Evolutionary conservation across 2,888 invertebrate genomes (phyloP), one percentile per base, ranked within the genome.

Genomic region (Tetropium fuscum): DNA sequence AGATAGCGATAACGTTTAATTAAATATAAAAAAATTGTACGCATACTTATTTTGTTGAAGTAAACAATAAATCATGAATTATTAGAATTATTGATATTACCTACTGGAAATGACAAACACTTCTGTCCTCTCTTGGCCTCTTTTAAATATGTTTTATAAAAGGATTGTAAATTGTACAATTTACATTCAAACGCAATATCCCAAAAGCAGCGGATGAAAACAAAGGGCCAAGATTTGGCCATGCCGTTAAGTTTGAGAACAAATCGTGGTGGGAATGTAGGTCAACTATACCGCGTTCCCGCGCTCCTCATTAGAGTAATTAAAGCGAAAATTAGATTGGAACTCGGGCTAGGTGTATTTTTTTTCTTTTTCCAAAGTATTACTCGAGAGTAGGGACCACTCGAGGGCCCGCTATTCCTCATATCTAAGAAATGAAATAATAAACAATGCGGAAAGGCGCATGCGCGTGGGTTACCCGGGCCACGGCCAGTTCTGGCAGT

Each of bases 391-490:
- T 3, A 48, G 34, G 13, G 36, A 11, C 20, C 20, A 34, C 48
- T 20, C 19, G 36, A 48, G 34, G 16, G 7, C 15, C 34, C 20
- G 15, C n/a, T 34, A 48, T 22, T 36, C n/a, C 22, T 36, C 36
- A 22, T 48, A 22, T 36, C 36, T 36, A 48, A 48, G 36, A 38
- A 48, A 48, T 72, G 66, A 76, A 76, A 75, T 75, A 75, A 77
- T 75, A 77, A 77, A 78, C 74, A 74, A 73, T 74, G 75, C 74
- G 71, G 74, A 68, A 76, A 69, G 58, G 74, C 77, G 78, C 78
- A 67, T 68, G 78, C 78, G 78, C 72, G 64, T 68, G 62, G 64
- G 66, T 68, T 73, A 73, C 76, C 78, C 76, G 74, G 78, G 78
- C 69, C 73, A 47, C 68, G 70, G 69, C 70, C 74, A 77, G 77